Conservation (phyloP, 1,140 invertebrate genomes). For the Plodia interpunctella region DNA sequence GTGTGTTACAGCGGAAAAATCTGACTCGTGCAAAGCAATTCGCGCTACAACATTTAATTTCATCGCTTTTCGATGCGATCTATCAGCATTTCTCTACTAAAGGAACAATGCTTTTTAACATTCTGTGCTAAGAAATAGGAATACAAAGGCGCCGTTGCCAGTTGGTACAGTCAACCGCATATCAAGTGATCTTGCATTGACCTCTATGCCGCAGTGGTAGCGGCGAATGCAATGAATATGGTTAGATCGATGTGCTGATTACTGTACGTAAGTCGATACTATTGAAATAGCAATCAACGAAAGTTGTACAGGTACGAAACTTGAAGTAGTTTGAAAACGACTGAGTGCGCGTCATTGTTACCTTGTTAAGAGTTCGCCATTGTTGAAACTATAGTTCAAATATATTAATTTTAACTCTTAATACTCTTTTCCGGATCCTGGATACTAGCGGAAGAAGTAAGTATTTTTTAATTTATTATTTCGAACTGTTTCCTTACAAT, state of each 20-base stretch:
- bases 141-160: too few species aligned
- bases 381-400: neutral
- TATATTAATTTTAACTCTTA: neutral
- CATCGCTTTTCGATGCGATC: neutral
- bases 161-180: too few species aligned
- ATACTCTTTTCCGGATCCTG: too few species aligned
- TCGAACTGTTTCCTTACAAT: too few species aligned
- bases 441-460: neutral
- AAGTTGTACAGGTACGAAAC: slow-evolving; percentile 7
- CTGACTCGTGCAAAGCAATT: too few species aligned
- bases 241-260: too few species aligned
- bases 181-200: too few species aligned
- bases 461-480: slow-evolving; percentile 10
- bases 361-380: neutral
- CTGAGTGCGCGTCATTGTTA: neutral
- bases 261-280: neutral
- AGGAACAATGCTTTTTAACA: neutral
- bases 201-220: too few species aligned
- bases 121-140: neutral
- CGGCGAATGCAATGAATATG: too few species aligned
- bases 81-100: neutral
- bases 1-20: too few species aligned
- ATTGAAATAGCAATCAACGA: slow-evolving; percentile 5
- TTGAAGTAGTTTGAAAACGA: neutral
- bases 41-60: neutral